phyloP scores from a whole-genome alignment of 2,797 vertebrate species.

The Sebastes paucispinis region DNA sequence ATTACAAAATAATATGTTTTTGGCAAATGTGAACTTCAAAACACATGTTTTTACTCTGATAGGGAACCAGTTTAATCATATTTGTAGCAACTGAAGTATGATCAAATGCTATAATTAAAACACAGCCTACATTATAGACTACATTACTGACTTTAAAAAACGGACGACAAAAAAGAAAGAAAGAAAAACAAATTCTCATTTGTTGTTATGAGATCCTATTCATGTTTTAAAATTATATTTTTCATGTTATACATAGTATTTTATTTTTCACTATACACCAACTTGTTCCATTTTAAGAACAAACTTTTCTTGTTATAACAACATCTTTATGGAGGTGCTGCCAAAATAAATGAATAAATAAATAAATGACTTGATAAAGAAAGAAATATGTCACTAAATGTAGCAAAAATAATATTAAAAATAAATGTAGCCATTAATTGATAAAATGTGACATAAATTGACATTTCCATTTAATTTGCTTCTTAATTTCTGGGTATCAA shows the following conservation, averaged over 20 bases:
- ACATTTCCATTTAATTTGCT: no score
- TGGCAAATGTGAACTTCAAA: background rate
- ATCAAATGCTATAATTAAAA: background rate
- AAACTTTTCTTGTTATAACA: background rate
- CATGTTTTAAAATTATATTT: background rate
- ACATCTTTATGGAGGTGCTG: background rate
- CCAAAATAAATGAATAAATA: no score
- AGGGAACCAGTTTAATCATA: background rate
- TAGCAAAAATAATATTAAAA: no score
- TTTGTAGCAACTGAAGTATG: background rate
- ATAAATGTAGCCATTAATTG: no score
- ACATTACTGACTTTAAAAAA: background rate
- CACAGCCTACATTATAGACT: background rate
- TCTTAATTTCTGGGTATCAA: no score
- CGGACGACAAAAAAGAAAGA: background rate
- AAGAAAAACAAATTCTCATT: background rate
- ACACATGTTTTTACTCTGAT: background rate
- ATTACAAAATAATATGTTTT: no score
- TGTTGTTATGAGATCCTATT: background rate
- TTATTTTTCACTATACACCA: background rate
- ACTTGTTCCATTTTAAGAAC: background rate
- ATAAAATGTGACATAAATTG: no score
- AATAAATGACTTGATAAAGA: no score
- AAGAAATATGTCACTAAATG: no score
- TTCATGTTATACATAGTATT: background rate